Base-by-base conservation (phyloP, 2,113 vertebrate genomes). In the Dicerorhinus sumatrensis region DNA sequence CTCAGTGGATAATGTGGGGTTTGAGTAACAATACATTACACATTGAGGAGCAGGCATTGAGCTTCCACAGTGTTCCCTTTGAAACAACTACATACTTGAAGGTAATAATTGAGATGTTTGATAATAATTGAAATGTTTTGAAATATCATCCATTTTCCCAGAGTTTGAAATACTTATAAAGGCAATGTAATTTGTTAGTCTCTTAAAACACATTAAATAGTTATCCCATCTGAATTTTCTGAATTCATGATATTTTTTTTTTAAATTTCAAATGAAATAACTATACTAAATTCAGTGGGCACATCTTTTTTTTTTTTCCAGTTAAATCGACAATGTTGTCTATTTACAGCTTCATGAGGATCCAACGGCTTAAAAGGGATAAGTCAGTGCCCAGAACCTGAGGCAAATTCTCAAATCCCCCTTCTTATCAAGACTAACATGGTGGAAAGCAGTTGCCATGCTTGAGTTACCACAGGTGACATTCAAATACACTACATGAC, bases 401-500 rank as follows among this genome's bases (percentile, higher is more conserved):
- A 97, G 82, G 84, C 95, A 96, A 96, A 97, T 94, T 97, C 70
- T 96, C 97, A 97, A 98, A 89, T 58, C 54, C 63, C 92, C 97
- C 95, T 92, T 91, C 84, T 96, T 93, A 96, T 96, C 86, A 96
- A 96, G 96, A 98, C 97, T 97, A 94, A 97, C 65, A 0, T 3
- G 4, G 12, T 18, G 89, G 96, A 97, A 97, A 97, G 88, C 96
- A 91, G 85, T 94, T 83, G 69, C 88, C 36, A 54, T 81, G 60
- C 89, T 95, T 87, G 89, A 96, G 90, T 97, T 83, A 54, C 97
- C 86, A 17, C 80, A 97, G 94, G 93, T 82, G 96, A 92, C 81
- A 97, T 97, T 98, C 97, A 97, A 98, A 98, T 98, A 98, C 93
- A 97, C 96, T 96, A 91, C 89, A 94, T 31, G 79, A 90, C 95